Conservation (phyloP, 2,888 invertebrate species). For the Notodonta dromedarius region DNA sequence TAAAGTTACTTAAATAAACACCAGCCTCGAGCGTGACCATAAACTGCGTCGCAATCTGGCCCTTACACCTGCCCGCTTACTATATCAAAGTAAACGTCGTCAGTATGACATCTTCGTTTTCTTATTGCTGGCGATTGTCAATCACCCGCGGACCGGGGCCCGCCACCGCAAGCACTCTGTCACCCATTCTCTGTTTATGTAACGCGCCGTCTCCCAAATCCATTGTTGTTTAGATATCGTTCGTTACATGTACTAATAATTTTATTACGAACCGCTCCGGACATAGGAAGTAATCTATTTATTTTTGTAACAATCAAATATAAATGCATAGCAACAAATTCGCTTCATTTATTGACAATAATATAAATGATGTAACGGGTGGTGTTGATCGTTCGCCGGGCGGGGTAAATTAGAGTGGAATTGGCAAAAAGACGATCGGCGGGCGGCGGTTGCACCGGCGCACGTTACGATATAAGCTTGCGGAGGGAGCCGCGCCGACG, state of each 20-base stretch:
- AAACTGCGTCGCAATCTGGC: conserved; percentile 16
- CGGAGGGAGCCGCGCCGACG: conserved; percentile 58
- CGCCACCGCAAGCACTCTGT: conserved; percentile 27
- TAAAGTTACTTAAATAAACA: conserved; percentile 38
- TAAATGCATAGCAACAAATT: conserved; percentile 38
- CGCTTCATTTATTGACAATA: conserved; percentile 27
- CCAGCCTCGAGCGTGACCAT: conserved; percentile 33
- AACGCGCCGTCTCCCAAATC: conserved; percentile 35
- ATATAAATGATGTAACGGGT: conserved; percentile 57
- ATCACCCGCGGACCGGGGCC: conserved; percentile 7
- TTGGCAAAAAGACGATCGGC: conserved; percentile 42
- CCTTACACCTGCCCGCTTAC: conserved; percentile 20
- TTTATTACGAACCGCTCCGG: conserved; percentile 35
- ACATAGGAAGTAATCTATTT: conserved; percentile 51
- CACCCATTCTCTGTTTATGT: conserved; percentile 43
- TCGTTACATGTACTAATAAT: conserved; percentile 34
- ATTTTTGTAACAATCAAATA: conserved; percentile 41
- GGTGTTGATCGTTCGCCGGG: conserved; percentile 17
- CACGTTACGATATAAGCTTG: conserved; percentile 63
- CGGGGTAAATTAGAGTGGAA: conserved; percentile 40
- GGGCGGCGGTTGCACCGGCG: conserved; percentile 42
- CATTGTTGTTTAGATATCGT: conserved; percentile 27
- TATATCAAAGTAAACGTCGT: conserved; percentile 3
- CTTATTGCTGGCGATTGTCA: conserved; percentile 11
- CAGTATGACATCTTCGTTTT: conserved; percentile 8